Percentiles rank a stretch among this genome's conserved stretches.
These are phyloP conservation scores for Helicoverpa assulta DNA, from an alignment of 2,888 invertebrate genomes.

Conservation along the genomic window DNA sequence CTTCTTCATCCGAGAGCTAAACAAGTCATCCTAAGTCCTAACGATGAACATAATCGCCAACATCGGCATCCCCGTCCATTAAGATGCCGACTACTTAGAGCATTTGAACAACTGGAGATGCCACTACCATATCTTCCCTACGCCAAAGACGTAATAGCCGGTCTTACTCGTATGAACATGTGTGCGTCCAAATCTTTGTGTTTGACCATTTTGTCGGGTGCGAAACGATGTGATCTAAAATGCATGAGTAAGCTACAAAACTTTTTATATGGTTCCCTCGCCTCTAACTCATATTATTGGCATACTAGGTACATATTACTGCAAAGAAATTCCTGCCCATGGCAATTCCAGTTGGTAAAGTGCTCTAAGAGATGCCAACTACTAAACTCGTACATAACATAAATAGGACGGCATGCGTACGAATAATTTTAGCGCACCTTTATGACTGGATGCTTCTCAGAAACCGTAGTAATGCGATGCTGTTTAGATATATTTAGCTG, in stretches of 20 bases:
- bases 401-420: slow-evolving; percentile 81
- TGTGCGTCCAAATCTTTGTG: no score
- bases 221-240: no score
- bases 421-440: slow-evolving; percentile 76
- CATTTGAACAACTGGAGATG: no score
- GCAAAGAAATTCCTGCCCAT: no score
- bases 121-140: slow-evolving; percentile 3
- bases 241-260: no score
- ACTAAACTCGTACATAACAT: slow-evolving; percentile 62
- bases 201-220: no score
- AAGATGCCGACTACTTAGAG: slow-evolving; percentile 66
- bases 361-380: slow-evolving; percentile 64
- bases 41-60: slow-evolving; percentile 48
- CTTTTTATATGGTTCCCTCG: no score
- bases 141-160: no score
- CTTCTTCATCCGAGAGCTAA: slow-evolving; percentile 28
- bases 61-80: slow-evolving; percentile 73
- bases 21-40: slow-evolving; percentile 42
- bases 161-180: no score
- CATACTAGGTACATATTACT: no score
- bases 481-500: slow-evolving; percentile 50
- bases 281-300: no score
- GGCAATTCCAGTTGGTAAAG: no score
- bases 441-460: slow-evolving; percentile 54
- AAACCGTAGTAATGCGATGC: slow-evolving; percentile 51